Conservation (phyloP, 2,113 vertebrate genomes). For the Puntigrus tetrazona region DNA sequence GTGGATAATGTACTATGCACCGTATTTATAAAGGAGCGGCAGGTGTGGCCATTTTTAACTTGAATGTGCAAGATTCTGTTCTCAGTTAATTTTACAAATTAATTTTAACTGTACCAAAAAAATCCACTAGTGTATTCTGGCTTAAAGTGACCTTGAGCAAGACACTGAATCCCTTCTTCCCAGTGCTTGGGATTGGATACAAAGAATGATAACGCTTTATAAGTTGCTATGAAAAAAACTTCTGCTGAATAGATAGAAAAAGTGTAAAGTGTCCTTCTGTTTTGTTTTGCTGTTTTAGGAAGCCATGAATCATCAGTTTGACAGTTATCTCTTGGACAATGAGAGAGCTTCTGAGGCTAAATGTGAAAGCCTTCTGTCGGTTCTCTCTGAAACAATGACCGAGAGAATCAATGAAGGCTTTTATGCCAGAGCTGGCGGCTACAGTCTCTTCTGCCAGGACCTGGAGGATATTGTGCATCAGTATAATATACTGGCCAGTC, state of each 20-base stretch:
- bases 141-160: not conserved
- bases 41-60: no score
- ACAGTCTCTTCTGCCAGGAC: slow-evolving; percentile 49
- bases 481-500: slow-evolving; percentile 32
- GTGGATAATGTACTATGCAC: no score
- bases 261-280: not conserved
- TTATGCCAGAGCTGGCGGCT: slow-evolving; percentile 51
- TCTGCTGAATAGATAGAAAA: not conserved
- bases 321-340: slow-evolving; percentile 41
- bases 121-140: not conserved
- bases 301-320: not conserved
- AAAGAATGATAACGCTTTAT: not conserved
- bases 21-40: no score
- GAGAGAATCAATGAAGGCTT: not conserved
- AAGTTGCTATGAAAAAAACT: not conserved
- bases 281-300: slow-evolving; percentile 33
- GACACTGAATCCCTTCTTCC: not conserved
- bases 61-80: no score
- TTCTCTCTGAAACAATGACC: not conserved
- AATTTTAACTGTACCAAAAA: no score
- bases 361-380: slow-evolving; percentile 42
- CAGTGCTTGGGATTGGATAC: not conserved
- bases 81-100: no score
- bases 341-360: slow-evolving; percentile 12
- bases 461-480: slow-evolving; percentile 28